Evolutionary conservation across 2,113 vertebrate genomes (phyloP).

Genomic region (Melospiza melodia): DNA sequence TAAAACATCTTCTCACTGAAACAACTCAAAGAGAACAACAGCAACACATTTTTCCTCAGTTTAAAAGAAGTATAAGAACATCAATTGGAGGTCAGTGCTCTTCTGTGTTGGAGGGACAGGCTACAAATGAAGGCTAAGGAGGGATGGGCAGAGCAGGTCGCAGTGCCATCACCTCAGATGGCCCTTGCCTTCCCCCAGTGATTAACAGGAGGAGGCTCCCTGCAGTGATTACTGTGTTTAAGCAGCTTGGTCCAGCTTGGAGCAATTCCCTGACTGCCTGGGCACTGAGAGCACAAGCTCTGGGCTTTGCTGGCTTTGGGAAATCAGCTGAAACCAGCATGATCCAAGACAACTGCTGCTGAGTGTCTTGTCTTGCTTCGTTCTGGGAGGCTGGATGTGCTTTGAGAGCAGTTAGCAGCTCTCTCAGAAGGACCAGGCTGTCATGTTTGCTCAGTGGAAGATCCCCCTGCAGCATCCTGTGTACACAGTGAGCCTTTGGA

Average conservation of each 20-base stretch:
- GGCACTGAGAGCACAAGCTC: not conserved
- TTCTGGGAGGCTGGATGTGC: not conserved
- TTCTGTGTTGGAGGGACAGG: not conserved
- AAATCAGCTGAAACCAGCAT: not conserved
- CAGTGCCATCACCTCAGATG: slow-evolving; percentile 17
- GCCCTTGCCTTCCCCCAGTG: not conserved
- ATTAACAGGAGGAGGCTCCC: slow-evolving; percentile 18
- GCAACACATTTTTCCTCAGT: not conserved
- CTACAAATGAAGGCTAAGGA: not conserved
- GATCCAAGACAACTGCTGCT: not conserved
- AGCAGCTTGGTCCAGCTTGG: slow-evolving; percentile 47
- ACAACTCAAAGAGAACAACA: not conserved
- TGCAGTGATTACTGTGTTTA: slow-evolving; percentile 32
- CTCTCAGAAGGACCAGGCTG: not conserved
- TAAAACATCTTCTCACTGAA: not conserved
- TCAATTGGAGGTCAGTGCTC: not conserved
- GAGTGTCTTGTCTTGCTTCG: not conserved
- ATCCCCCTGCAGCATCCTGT: not conserved
- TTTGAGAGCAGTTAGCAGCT: not conserved
- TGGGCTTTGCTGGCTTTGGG: not conserved
- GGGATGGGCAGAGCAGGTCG: not conserved
- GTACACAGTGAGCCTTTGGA: not conserved
- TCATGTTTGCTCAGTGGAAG: not conserved
- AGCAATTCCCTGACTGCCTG: slow-evolving; percentile 18
- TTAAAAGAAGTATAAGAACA: not conserved